Evolutionary conservation across 2,888 invertebrate species (phyloP).

Genomic region (Trilocha varians): DNA sequence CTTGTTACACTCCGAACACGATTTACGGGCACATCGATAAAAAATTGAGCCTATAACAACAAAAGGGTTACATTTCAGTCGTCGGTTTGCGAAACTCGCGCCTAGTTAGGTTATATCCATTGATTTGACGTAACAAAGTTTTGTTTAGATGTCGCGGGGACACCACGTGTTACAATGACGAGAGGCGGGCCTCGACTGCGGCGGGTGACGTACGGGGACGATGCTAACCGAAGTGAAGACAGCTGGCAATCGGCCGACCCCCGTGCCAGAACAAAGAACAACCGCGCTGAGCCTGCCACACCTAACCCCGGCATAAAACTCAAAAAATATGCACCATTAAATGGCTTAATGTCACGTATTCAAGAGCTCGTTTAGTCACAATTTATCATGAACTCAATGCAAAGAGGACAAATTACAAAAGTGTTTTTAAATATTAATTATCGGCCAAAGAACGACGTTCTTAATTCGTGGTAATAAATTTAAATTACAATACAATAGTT

Average conservation of each 20-base stretch:
- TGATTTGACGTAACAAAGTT: constrained; percentile 72
- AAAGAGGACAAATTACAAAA: too few relatives aligned
- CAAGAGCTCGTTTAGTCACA: too few relatives aligned
- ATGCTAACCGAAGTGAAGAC: constrained; percentile 16
- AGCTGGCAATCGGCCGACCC: constrained; percentile 35
- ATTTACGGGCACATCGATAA: constrained; percentile 26
- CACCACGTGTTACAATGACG: constrained; percentile 27
- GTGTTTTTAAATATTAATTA: constrained; percentile 7
- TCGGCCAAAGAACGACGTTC: constrained; percentile 10
- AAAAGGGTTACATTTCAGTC: constrained; percentile 49
- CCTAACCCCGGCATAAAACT: constrained; percentile 24
- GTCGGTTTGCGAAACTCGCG: constrained; percentile 32
- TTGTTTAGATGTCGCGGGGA: constrained; percentile 26
- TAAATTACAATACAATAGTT: too few relatives aligned
- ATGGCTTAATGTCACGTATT: too few relatives aligned
- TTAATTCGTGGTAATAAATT: constrained; percentile 5
- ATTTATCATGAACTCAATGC: too few relatives aligned
- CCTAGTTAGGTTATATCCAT: constrained; percentile 71
- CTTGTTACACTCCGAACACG: constrained; percentile 26
- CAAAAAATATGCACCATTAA: constrained; percentile 24
- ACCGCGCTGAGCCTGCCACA: constrained; percentile 26
- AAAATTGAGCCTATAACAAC: constrained; percentile 35
- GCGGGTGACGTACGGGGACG: constrained; percentile 16
- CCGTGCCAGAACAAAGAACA: constrained; percentile 29
- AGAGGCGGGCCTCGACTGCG: constrained; percentile 42